Evolutionary conservation across 2,113 vertebrate genomes (phyloP), one percentile per base, ranked within the genome.

Genomic region (Zonotrichia leucophrys): DNA sequence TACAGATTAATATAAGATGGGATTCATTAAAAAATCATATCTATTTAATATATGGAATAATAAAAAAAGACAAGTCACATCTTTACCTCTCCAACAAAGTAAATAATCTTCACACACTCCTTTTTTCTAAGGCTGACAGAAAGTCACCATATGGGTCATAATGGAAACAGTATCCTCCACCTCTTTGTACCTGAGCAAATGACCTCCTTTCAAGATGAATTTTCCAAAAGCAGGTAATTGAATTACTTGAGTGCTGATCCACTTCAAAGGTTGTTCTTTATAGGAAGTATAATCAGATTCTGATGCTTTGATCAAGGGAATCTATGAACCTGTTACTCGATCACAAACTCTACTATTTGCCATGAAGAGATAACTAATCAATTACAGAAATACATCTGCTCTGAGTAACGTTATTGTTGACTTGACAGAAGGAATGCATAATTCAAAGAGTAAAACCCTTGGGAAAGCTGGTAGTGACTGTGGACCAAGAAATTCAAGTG

Each of bases 361-460:
- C 90, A 94, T 69, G 67, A 96, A 97, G 94, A 93, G 95, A 94
- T 95, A 96, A 96, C 67, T 96, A 94, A 97, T 96, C 93, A 96
- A 96, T 96, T 92, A 97, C 97, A 97, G 95, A 95, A 96, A 87
- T 92, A 97, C 96, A 97, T 98, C 97, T 98, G 96, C 97, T 98
- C 97, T 80, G 92, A 83, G 95, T 95, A 97, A 94, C 14, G 20
- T 94, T 95, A 95, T 89, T 96, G 95, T 96, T 91, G 86, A 78
- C 80, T 78, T 78, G 31, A 89, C 74, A 90, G 87, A 87, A 94
- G 49, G 84, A 95, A 94, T 89, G 87, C 49, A n/a, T 77, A 91
- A 92, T 92, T 90, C 79, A 91, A 83, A 94, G 73, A 76, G n/a
- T 15, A 58, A 89, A 77, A 28, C 73, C 62, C 50, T 68, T 11